Percentiles rank a stretch among this genome's conserved stretches.
phyloP scores from a whole-genome alignment of 2,888 invertebrate species.

The Exocentrus adspersus region DNA sequence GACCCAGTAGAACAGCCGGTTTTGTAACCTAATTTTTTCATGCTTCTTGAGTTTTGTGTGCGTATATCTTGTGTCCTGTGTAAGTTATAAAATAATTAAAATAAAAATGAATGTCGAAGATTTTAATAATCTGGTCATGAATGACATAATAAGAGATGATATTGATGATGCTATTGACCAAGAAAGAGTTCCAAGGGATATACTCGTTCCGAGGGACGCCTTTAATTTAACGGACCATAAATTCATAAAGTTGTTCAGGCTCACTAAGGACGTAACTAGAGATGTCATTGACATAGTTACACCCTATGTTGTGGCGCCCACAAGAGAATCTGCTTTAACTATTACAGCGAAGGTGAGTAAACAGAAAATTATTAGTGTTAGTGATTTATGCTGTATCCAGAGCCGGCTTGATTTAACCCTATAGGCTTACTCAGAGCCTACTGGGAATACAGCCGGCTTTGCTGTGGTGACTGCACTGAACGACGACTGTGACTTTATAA shows the following conservation, averaged over 20 bases:
- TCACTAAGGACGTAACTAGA: background rate
- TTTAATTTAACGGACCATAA: background rate
- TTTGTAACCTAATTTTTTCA: background rate
- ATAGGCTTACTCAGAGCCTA: too few species aligned
- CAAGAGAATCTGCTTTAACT: background rate
- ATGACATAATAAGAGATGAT: too few species aligned
- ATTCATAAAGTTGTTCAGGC: background rate
- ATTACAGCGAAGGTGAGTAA: background rate
- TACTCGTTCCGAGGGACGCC: background rate
- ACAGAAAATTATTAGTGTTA: too few species aligned
- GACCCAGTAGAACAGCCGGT: too few species aligned
- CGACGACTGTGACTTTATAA: background rate
- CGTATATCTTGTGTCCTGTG: background rate
- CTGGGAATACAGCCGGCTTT: too few species aligned
- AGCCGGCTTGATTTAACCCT: too few species aligned
- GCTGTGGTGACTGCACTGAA: too few species aligned
- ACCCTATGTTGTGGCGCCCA: background rate
- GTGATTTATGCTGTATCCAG: too few species aligned
- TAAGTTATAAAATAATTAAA: background rate
- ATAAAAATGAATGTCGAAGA: too few species aligned
- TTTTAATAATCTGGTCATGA: too few species aligned
- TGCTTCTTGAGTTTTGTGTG: background rate
- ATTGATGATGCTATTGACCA: too few species aligned
- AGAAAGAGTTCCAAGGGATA: too few species aligned
- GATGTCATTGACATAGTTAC: background rate